Evolutionary conservation across 2,113 vertebrate species (phyloP), one percentile per base, ranked within the genome.

Genomic region (Apodemus sylvaticus): DNA sequence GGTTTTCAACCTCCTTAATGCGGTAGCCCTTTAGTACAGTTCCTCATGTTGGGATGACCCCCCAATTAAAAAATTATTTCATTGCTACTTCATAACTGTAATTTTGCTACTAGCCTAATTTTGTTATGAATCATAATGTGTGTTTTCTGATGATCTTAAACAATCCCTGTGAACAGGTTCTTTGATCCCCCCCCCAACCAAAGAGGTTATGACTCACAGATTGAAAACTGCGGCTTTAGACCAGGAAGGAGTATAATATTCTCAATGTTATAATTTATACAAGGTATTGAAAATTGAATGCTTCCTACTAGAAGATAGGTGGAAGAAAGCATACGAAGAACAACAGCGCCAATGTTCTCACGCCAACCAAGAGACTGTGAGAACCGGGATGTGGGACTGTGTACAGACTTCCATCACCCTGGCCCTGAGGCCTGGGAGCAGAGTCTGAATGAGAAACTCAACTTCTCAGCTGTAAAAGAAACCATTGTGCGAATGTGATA

Each of bases 401-500:
- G n/a, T 0, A 70, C 6, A 45, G 1, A 1, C 22, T 81, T 64
- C 66, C 22, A n/a, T 31, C 58, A 11, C 14, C 31, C 12, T 19
- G 9, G 24, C 39, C 26, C n/a, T 0, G 88, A 76, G 2, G 45
- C 34, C 29, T 66, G 39, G 4, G 16, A 31, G 60, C 3, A 20
- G 19, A 64, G 20, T 14, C 60, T 34, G 60, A 66, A 66, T 34
- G 1, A 31, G 90, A 51, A 95, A 95, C 31, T 53, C 79, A 83
- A 39, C 22, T 68, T 82, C 5, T 70, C n/a, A 86, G 55, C 36
- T 48, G 26, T 29, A 48, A 78, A 91, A 89, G 60, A 74, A 93
- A 93, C 26, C 7, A 39, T 76, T 91, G 51, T 64, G 51, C 96
- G 79, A 92, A 66, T 20, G 4, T 51, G 55, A 94, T 86, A 83